Base-by-base conservation (phyloP, 2,797 vertebrate genomes). In the Limnodromus scolopaceus region DNA sequence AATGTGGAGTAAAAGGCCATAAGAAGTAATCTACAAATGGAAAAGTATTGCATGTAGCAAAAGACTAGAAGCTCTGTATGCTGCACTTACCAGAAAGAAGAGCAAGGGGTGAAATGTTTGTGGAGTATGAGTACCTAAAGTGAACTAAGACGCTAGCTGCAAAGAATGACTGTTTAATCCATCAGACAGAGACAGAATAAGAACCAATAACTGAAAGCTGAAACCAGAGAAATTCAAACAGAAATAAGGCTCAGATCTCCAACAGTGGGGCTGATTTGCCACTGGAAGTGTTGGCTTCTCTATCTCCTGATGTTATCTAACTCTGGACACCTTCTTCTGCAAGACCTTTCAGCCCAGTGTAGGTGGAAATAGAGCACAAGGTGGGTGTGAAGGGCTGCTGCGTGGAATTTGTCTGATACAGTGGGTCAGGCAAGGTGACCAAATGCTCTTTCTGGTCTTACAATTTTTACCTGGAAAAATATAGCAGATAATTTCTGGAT, bases 21-120 rank as follows among this genome's bases (percentile, higher is more conserved):
- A 30, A 87, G 49, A 94, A 80, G 71, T 89, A 87, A 89, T 80
- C 64, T 92, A 38, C 84, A 77, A 87, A 74, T 71, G 55, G 72
- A 92, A 85, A 66, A 89, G 77, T 60, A 83, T 45, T 87, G 71
- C 57, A 11, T 64, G 41, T 75, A 80, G 77, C 63, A 84, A 53
- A 89, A 91, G 81, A 70, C 54, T 70, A 66, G 60, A 89, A 91
- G 51, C 16, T 90, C n/a, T 72, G 19, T 84, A 28, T 55, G 74
- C 48, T 92, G 32, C n/a, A 51, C 53, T 93, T 94, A 80, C 6
- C 66, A 89, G 66, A 75, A 84, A 79, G 75, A 85, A 72, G 89
- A 89, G 68, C 81, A 91, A 89, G 91, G 95, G 75, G 93, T 91
- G 78, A 94, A 91, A 72, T 91, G 87, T 77, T 93, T 93, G 84